Evolutionary conservation across 2,113 vertebrate genomes (phyloP).

Genomic region (Paedocypris sp.): DNA sequence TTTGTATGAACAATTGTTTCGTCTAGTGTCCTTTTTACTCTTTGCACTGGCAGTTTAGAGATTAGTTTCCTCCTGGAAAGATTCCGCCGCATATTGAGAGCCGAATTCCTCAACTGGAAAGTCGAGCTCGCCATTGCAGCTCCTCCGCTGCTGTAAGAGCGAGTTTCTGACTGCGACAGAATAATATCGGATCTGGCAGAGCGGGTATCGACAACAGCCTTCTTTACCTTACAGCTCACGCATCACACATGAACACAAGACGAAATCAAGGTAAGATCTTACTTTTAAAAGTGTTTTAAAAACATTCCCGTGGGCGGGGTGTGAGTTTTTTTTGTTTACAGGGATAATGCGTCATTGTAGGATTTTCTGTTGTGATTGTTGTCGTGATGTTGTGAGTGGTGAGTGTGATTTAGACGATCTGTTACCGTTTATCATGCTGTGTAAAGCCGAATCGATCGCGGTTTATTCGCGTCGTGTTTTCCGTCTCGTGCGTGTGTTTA

Average conservation of each 20-base stretch:
- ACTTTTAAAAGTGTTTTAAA: neutral
- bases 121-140: neutral
- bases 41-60: conserved; percentile 12
- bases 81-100: conserved; percentile 6
- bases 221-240: neutral
- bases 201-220: conserved; percentile 14
- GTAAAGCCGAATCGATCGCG: too few species aligned
- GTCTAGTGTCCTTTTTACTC: neutral
- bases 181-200: neutral
- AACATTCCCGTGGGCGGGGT: conserved; percentile 8
- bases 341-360: conserved; percentile 7
- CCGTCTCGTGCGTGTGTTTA: too few species aligned
- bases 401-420: too few species aligned
- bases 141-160: conserved; percentile 8
- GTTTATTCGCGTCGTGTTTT: too few species aligned
- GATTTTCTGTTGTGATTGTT: neutral
- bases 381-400: neutral
- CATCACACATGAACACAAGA: neutral
- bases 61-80: neutral
- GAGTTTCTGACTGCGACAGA: conserved; percentile 6
- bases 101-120: conserved; percentile 27
- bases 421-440: too few species aligned
- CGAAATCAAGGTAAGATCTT: conserved; percentile 1
- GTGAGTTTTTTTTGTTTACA: neutral
- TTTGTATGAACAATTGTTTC: neutral